phyloP scores from a whole-genome alignment of 1,140 invertebrate species.

The Sminthurides bifidus region DNA sequence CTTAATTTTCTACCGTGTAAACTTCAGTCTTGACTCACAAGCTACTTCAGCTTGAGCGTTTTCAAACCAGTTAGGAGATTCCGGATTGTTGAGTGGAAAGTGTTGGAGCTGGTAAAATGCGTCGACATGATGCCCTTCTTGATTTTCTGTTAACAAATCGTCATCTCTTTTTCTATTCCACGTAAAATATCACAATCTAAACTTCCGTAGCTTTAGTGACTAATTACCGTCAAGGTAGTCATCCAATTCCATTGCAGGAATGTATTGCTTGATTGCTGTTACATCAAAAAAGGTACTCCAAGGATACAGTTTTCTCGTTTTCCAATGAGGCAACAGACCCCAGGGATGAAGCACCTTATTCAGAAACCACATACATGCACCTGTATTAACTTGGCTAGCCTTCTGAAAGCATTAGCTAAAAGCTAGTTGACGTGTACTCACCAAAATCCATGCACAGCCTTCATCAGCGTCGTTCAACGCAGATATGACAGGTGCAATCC shows the following conservation, averaged over 20 bases:
- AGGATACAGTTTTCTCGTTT: slow-evolving; percentile 44
- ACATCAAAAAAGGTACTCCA: slow-evolving; percentile 86
- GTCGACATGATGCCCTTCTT: slow-evolving; percentile 59
- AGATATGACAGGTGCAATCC: slow-evolving; percentile 69
- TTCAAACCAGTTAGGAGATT: slow-evolving; percentile 61
- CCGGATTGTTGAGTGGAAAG: slow-evolving; percentile 60
- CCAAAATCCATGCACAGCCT: slow-evolving; percentile 42
- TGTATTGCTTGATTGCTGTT: slow-evolving; percentile 58
- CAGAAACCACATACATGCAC: slow-evolving; percentile 37
- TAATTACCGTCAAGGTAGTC: slow-evolving; percentile 57
- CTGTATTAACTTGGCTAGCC: background rate
- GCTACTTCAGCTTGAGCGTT: slow-evolving; percentile 58
- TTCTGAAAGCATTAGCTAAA: background rate
- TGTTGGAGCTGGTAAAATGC: slow-evolving; percentile 69
- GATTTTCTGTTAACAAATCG: background rate
- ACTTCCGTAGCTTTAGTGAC: slow-evolving; percentile 4
- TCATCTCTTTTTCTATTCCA: background rate
- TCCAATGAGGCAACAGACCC: slow-evolving; percentile 82
- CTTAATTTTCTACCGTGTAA: slow-evolving; percentile 8
- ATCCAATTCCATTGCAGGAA: slow-evolving; percentile 76
- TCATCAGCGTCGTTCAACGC: slow-evolving; percentile 45
- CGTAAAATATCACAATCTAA: background rate
- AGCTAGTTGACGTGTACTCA: too few relatives aligned
- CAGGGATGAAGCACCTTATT: slow-evolving; percentile 72
- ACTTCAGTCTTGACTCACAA: slow-evolving; percentile 32